A percentile compares a stretch with the other conserved stretches of the same genome.
Evolutionary conservation across 2,888 invertebrate species (phyloP).

Genomic region (Patella ulyssiponensis): DNA sequence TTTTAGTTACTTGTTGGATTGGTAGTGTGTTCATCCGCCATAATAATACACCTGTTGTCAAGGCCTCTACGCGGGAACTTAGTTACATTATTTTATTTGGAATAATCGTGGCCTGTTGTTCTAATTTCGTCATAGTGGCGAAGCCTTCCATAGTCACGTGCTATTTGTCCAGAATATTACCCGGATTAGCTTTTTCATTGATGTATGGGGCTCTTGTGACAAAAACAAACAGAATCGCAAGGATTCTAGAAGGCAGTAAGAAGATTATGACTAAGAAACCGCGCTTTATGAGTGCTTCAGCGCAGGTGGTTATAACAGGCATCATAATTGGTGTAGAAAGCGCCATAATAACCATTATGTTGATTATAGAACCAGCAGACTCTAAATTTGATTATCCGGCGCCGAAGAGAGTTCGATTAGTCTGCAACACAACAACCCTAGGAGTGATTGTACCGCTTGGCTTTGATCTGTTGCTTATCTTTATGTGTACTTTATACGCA

Average conservation of each 20-base stretch:
- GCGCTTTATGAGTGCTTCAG: constrained; percentile 81
- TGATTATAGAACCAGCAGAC: constrained; percentile 77
- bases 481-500: constrained; percentile 94
- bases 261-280: constrained; percentile 91
- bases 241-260: constrained; percentile 97
- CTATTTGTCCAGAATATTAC: constrained; percentile 90
- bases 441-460: constrained; percentile 84
- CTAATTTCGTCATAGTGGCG: constrained; percentile 92
- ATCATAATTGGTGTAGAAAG: constrained; percentile 91
- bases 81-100: constrained; percentile 85
- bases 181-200: constrained; percentile 95
- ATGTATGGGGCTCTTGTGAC: constrained; percentile 97
- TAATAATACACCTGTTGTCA: constrained; percentile 95
- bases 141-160: constrained; percentile 84
- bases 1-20: constrained; percentile 84
- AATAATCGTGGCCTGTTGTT: constrained; percentile 64
- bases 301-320: constrained; percentile 82
- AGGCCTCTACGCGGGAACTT: constrained; percentile 83
- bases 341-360: constrained; percentile 77
- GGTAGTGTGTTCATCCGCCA: constrained; percentile 86
- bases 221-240: constrained; percentile 96
- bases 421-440: constrained; percentile 78
- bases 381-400: constrained; percentile 73
- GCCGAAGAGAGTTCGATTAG: constrained; percentile 76
- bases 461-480: constrained; percentile 81